Evolutionary conservation across 2,113 vertebrate species (phyloP).

Genomic region (Leptocoma aspasia): DNA sequence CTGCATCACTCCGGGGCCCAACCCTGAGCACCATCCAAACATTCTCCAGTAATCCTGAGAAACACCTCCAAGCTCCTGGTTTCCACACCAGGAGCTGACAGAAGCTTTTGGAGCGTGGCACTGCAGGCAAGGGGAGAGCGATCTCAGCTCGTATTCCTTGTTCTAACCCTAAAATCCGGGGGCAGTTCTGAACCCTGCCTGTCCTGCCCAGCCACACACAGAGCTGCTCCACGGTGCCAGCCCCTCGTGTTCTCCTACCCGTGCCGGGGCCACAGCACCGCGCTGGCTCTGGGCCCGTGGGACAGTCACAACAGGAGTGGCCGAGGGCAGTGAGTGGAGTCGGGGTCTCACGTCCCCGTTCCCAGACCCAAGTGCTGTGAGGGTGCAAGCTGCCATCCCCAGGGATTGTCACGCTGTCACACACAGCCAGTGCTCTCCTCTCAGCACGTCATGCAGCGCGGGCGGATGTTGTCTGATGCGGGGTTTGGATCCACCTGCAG

Average conservation of each 20-base stretch:
- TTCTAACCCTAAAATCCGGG: not conserved
- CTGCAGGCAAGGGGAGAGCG: not conserved
- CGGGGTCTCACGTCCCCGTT: fast-evolving
- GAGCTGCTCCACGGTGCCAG: fast-evolving
- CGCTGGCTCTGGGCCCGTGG: not conserved
- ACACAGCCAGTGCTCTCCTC: not conserved
- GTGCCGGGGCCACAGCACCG: fast-evolving
- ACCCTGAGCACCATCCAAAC: not conserved
- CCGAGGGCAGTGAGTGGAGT: not conserved
- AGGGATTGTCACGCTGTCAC: not conserved
- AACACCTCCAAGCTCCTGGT: not conserved
- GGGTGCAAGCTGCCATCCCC: not conserved
- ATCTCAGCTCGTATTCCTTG: not conserved
- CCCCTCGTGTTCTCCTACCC: not conserved
- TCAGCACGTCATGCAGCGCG: conserved; percentile 96
- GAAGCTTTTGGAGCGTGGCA: not conserved
- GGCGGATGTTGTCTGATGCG: conserved; percentile 70
- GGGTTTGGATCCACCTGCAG: conserved; percentile 91
- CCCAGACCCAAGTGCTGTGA: not conserved
- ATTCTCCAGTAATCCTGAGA: not conserved
- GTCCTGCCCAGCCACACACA: not conserved
- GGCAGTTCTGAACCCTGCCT: not conserved
- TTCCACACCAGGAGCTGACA: not conserved
- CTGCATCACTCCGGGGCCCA: fast-evolving
- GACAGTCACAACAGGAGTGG: not conserved